phyloP scores from a whole-genome alignment of 2,797 vertebrate species.

The Odontamblyopus lacepedii region DNA sequence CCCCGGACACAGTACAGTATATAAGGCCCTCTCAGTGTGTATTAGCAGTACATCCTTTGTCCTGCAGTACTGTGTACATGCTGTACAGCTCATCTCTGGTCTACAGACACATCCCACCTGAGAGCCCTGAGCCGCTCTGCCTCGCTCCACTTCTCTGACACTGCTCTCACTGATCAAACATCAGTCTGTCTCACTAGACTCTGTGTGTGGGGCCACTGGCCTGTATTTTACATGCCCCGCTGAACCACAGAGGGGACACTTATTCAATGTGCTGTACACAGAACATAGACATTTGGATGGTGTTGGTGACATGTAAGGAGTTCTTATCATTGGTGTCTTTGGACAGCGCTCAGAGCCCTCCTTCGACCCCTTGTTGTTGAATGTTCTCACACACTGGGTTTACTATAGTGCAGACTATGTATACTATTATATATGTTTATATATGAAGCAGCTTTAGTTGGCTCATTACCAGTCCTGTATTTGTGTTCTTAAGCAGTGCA shows the following conservation, averaged over 20 bases:
- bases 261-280: slow-evolving; percentile 29
- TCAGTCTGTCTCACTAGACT: slow-evolving; percentile 50
- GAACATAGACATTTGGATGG: neutral
- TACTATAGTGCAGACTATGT: neutral
- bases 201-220: slow-evolving; percentile 30
- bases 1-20: neutral
- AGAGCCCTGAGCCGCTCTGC: slow-evolving; percentile 33
- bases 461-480: neutral
- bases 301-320: neutral
- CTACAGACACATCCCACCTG: slow-evolving; percentile 33
- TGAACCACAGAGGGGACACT: slow-evolving; percentile 51
- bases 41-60: neutral
- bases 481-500: slow-evolving; percentile 1
- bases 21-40: slow-evolving; percentile 1
- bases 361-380: neutral
- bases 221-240: slow-evolving; percentile 51
- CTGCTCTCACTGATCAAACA: slow-evolving; percentile 50
- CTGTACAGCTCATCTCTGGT: slow-evolving; percentile 1
- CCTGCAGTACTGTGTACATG: neutral
- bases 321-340: neutral
- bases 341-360: neutral
- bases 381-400: neutral
- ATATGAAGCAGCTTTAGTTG: neutral
- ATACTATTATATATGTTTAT: neutral
- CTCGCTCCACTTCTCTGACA: slow-evolving; percentile 47